Evolutionary conservation across 2,888 invertebrate genomes (phyloP), one percentile per base, ranked within the genome.

Genomic region (Epinotia brunnichana): DNA sequence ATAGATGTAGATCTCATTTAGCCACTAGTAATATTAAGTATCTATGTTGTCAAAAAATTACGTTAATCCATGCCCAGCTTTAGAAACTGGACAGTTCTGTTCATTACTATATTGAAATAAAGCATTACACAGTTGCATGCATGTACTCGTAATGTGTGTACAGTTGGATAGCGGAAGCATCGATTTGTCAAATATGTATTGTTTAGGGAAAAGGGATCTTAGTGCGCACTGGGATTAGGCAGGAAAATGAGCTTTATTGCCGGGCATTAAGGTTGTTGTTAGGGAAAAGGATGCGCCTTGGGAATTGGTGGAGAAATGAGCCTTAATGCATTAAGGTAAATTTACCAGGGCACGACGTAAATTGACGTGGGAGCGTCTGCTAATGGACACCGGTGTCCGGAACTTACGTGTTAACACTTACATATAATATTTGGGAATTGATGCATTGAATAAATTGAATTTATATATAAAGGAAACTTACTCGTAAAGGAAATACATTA

Each of bases 81-180:
- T 24, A 24, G 21, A 24, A 24, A 24, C 21, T 24, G 2, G 21
- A 24, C 21, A 24, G 21, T 24, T n/a, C n/a, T n/a, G n/a, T n/a
- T n/a, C n/a, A n/a, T n/a, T 24, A 24, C 21, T 24, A 1, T 24
- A 24, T 24, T 24, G 21, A 24, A 24, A 24, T 10, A 11, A 9
- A 41, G 1, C 11, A 41, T 10, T 41, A 41, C 11, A 41, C 0
- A 41, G 41, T 35, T 41, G 2, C 13, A 11, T 41, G 41, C 35
- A 13, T 44, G 35, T n/a, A n/a, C n/a, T n/a, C n/a, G n/a, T 9
- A 35, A 15, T 44, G 15, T 44, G 44, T 44, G 4, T 44, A 44
- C 13, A 2, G 44, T 44, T 44, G 4, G 4, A 15, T 15, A 15
- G 44, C 59, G 68, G 68, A 68, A 59, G 19, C 48, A 59, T 48